Base-by-base conservation (phyloP, 2,888 invertebrate species). In the Chloroclysta siterata region DNA sequence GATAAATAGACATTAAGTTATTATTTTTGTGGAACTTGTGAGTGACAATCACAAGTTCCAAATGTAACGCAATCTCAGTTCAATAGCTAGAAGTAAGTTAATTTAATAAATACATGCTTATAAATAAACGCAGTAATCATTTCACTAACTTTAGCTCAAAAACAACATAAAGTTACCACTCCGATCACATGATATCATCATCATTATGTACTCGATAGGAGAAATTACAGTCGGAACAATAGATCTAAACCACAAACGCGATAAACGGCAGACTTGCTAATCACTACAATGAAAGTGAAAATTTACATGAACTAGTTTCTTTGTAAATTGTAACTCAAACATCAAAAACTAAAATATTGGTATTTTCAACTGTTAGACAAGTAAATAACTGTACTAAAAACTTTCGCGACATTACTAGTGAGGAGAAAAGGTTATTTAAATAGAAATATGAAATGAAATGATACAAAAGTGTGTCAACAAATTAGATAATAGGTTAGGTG, bases 401-500 rank as follows among this genome's bases (percentile, higher is more conserved):
- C 7, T 44, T 42, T 53, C 41, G 46, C 28, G 15, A 22, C 41
- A 15, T 4, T 47, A 51, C 6, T 42, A 22, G 10, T 50, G 22
- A 2, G 14, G 10, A 7, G 54, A 48, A 29, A 33, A 52, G 36
- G 39, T 56, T 15, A 57, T 53, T 66, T n/a, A 33, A 39, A 69
- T 68, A 72, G 66, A 73, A 74, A 69, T 71, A 74, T 63, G 61
- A 52, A 51, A 64, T 29, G 57, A 75, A 39, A 70, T 63, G 63
- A 65, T 64, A 51, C 69, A 64, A 74, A 80, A 77, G 78, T 82
- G 76, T 82, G 85, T 84, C 85, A 79, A 81, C 79, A 84, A 81
- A 79, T 77, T 78, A 78, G 74, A 77, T 75, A 73, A 69, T 80
- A 87, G 87, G 87, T 88, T 88, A 88, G 83, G 87, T 86, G 63